Base-by-base conservation (phyloP, 2,888 invertebrate genomes). In the Molanna angustata region DNA sequence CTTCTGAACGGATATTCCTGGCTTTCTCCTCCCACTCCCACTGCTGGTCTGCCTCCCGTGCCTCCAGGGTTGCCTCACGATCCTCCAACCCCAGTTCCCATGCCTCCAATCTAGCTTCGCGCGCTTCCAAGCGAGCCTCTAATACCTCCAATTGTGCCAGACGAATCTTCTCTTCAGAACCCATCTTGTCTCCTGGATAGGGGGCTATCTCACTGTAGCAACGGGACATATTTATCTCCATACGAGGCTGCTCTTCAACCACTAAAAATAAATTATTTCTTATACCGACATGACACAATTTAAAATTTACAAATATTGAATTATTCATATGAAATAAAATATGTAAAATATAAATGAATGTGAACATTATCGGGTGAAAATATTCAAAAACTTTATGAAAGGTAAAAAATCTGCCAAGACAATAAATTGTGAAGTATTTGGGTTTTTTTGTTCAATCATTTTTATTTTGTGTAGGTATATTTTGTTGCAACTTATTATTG, bases 1-100 rank as follows among this genome's bases (percentile, higher is more conserved):
- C 39, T 16, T 56, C 54, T 7, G 41, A 32, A 3, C 56, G 31
- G 11, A 56, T 18, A 1, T 52, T 45, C 40, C 41, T 48, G 33
- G 55, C 58, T 6, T 43, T 43, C 16, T 46, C 20, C 40, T 37
- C 32, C 16, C 44, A 40, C 13, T 50, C 21, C 17, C 17, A 17
- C 11, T 40, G 18, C 19, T 35, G 41, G 16, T 37, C 43, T 2
- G 13, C 21, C 6, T 33, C 14, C 32, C 20, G 17, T 11, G 13
- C 11, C 22, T 35, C 46, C 40, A 46, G 18, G 22, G 45, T 27
- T 22, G 43, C 43, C 22, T 31, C 42, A 11, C n/a, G 19, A n/a
- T 19, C 16, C 31, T 43, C 35, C 4, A 17, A 4, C 11, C 16
- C 1, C 21, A 22, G 19, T 2, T 20, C 47, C 14, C 17, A 3